These are phyloP conservation scores for Parazoanthus swiftii DNA, from an alignment of 92 coral and sea anemone species.

Conservation along the genomic window DNA sequence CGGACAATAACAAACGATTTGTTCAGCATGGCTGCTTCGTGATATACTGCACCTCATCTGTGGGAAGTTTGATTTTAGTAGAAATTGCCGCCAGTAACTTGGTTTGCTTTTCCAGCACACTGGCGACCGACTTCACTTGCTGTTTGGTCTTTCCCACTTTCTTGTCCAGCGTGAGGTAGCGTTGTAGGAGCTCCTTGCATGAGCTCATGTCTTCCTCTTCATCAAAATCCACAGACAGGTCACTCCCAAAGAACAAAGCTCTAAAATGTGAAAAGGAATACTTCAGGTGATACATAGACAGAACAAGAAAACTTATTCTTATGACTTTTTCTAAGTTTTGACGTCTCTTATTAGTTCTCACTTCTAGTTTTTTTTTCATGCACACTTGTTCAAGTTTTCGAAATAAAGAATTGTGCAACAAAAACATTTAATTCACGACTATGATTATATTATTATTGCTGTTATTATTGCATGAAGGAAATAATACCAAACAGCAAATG, in stretches of 20 bases:
- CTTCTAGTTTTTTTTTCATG: too few species aligned
- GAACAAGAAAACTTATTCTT: too few species aligned
- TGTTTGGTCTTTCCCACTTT: conserved; percentile 51
- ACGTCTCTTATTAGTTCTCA: too few species aligned
- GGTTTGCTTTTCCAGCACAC: conserved; percentile 44
- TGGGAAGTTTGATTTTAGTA: conserved; percentile 41
- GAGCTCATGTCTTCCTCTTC: conserved; percentile 29
- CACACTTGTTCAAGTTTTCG: too few species aligned
- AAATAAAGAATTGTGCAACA: too few species aligned
- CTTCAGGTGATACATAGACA: not conserved
- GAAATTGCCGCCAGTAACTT: conserved; percentile 46
- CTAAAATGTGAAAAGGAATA: not conserved
- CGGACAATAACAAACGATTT: too few species aligned
- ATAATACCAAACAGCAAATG: too few species aligned
- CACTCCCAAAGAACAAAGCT: conserved; percentile 21
- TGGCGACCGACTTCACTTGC: conserved; percentile 43
- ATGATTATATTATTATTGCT: too few species aligned
- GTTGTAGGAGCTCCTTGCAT: conserved; percentile 32
- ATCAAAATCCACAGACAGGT: not conserved
- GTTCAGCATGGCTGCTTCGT: not conserved
- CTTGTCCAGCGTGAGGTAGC: conserved; percentile 37
- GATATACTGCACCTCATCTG: not conserved
- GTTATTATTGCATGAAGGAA: too few species aligned
- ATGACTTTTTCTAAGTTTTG: too few species aligned
- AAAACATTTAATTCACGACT: too few species aligned